These are phyloP conservation scores for Frankliniella intonsa DNA, from an alignment of 2,888 invertebrate genomes.

Conservation along the genomic window DNA sequence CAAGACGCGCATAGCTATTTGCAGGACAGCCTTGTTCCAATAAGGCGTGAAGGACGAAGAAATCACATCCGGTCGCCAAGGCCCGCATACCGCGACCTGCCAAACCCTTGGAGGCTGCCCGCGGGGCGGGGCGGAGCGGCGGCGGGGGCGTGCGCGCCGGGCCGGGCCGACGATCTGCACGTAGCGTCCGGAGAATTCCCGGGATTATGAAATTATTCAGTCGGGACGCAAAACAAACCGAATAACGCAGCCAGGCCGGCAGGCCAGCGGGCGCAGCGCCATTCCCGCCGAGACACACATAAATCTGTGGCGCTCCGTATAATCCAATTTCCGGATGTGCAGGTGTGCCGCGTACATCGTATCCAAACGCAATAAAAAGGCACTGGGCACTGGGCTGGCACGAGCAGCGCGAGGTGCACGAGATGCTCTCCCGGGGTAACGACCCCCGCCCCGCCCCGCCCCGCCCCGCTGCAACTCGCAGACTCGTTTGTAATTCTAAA, in stretches of 20 bases:
- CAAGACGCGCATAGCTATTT: too few species aligned
- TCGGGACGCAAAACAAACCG: not conserved
- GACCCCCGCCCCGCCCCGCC: not conserved
- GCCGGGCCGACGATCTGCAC: too few species aligned
- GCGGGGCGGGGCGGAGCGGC: not conserved
- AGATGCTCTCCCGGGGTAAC: not conserved
- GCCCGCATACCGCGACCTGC: too few species aligned
- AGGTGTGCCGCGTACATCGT: not conserved
- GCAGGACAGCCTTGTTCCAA: too few species aligned
- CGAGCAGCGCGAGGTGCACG: not conserved
- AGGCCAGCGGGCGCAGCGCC: not conserved
- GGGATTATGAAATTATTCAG: too few species aligned
- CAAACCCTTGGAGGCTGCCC: not conserved
- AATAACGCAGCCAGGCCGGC: not conserved
- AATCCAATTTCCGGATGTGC: conserved; percentile 16
- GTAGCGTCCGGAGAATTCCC: too few species aligned
- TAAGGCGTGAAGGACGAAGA: too few species aligned
- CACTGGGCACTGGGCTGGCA: too few species aligned
- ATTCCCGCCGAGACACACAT: not conserved
- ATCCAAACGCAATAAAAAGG: not conserved
- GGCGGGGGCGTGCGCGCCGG: not conserved
- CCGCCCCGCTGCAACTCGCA: not conserved
- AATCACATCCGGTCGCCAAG: too few species aligned
- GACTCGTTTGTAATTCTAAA: conserved; percentile 11
- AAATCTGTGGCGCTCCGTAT: conserved; percentile 8